These are phyloP conservation scores for Zoanthus sociatus DNA, from an alignment of 92 coral and sea anemone genomes.

Conservation along the genomic window DNA sequence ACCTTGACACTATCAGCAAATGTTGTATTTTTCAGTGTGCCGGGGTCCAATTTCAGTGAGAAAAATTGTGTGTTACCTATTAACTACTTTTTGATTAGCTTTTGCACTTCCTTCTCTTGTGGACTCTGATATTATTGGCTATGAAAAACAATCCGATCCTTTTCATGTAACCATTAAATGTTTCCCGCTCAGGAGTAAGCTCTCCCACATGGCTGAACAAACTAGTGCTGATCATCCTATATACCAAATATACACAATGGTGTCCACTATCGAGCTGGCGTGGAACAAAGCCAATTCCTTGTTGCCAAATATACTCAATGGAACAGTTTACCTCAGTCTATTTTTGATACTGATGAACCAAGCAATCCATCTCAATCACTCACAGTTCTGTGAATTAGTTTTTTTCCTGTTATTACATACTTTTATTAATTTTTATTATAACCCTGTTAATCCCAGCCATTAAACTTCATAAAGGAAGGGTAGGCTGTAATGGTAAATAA, in stretches of 20 bases:
- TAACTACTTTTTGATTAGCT: slow-evolving; percentile 35
- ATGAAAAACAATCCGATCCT: slow-evolving; percentile 63
- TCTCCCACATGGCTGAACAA: slow-evolving; percentile 59
- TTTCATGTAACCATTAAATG: slow-evolving; percentile 56
- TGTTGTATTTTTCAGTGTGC: slow-evolving; percentile 40
- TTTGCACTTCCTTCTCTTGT: slow-evolving; percentile 48
- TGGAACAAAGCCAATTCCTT: neutral
- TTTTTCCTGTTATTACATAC: no score
- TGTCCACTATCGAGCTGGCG: slow-evolving; percentile 1
- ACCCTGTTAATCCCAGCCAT: no score
- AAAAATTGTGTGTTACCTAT: slow-evolving; percentile 61
- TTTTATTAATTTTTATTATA: no score
- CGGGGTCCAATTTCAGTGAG: slow-evolving; percentile 57
- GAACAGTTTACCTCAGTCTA: no score
- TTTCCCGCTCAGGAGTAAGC: slow-evolving; percentile 42
- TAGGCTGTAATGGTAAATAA: no score
- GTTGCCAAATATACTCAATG: neutral
- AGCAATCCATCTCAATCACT: no score
- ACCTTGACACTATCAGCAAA: slow-evolving; percentile 33
- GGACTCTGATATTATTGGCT: slow-evolving; percentile 58
- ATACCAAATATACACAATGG: neutral
- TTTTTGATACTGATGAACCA: no score
- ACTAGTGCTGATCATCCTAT: slow-evolving; percentile 1
- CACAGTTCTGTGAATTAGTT: no score
- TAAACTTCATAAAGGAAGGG: no score